phyloP scores from a whole-genome alignment of 2,113 vertebrate species.

The Cheirogaleus medius region DNA sequence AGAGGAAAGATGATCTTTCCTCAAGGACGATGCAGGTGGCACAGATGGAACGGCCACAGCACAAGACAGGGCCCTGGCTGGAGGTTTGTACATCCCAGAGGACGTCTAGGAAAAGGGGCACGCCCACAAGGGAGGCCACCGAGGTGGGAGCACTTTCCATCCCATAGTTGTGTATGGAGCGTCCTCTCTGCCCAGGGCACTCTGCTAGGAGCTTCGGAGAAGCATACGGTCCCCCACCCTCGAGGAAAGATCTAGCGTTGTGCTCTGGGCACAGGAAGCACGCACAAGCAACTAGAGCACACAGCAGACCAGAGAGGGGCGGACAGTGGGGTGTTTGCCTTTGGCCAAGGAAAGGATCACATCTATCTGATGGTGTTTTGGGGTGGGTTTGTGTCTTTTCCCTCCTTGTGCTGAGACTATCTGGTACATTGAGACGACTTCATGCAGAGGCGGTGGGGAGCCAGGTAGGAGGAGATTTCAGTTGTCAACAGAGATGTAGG shows the following conservation, averaged over 20 bases:
- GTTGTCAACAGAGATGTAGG: not conserved
- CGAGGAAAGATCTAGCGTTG: not conserved
- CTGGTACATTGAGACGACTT: not conserved
- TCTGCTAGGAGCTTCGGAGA: not conserved
- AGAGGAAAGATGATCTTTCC: not conserved
- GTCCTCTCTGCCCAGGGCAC: not conserved
- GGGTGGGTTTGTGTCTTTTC: no score
- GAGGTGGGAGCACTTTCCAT: not conserved
- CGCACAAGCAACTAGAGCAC: no score
- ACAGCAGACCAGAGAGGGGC: not conserved
- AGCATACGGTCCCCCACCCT: not conserved
- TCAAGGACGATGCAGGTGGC: not conserved
- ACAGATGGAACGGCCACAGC: not conserved
- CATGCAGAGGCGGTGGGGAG: not conserved
- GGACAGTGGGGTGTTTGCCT: not conserved
- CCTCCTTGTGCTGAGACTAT: no score
- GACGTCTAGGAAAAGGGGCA: accelerated
- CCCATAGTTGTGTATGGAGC: accelerated
- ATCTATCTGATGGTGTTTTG: no score
- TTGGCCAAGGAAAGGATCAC: not conserved
- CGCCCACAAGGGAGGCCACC: accelerated
- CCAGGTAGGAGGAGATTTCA: not conserved
- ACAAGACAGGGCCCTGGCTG: not conserved
- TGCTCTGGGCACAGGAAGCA: accelerated
- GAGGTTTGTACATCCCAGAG: not conserved